Conservation (phyloP, 2,797 vertebrate genomes). For the Denticeps clupeoides region DNA sequence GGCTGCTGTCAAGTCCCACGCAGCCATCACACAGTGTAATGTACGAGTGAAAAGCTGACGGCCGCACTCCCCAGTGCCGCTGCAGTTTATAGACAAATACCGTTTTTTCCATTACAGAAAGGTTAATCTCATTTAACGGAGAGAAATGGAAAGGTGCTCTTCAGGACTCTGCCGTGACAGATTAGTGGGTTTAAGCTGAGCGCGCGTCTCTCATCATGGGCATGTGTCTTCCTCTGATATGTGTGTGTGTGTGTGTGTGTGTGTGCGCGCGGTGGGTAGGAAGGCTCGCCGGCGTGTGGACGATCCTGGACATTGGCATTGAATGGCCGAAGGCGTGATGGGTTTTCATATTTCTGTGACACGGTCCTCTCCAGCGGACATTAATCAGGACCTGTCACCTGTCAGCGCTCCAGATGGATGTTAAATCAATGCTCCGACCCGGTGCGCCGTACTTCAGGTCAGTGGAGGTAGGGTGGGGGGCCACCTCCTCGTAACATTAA, state of each 20-base stretch:
- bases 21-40: not conserved
- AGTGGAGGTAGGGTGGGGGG: too few relatives aligned
- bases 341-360: conserved; percentile 43
- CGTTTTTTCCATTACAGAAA: conserved; percentile 17
- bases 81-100: conserved; percentile 11
- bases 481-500: too few relatives aligned
- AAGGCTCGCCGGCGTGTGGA: not conserved
- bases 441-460: conserved; percentile 31
- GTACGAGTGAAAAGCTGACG: too few relatives aligned
- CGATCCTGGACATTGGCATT: conserved; percentile 22
- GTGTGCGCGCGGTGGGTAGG: not conserved
- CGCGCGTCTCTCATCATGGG: conserved; percentile 6
- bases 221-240: conserved; percentile 8
- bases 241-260: not conserved
- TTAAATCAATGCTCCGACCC: conserved; percentile 33
- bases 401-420: conserved; percentile 35
- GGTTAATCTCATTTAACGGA: conserved; percentile 14
- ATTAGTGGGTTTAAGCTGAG: not conserved
- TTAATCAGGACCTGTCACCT: conserved; percentile 42
- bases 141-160: not conserved
- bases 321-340: conserved; percentile 26
- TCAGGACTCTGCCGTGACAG: not conserved
- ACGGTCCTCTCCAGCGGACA: conserved; percentile 34
- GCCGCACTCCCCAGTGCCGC: not conserved
- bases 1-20: not conserved